These are phyloP conservation scores for Mya arenaria DNA, from an alignment of 1,140 invertebrate species.

Conservation along the genomic window DNA sequence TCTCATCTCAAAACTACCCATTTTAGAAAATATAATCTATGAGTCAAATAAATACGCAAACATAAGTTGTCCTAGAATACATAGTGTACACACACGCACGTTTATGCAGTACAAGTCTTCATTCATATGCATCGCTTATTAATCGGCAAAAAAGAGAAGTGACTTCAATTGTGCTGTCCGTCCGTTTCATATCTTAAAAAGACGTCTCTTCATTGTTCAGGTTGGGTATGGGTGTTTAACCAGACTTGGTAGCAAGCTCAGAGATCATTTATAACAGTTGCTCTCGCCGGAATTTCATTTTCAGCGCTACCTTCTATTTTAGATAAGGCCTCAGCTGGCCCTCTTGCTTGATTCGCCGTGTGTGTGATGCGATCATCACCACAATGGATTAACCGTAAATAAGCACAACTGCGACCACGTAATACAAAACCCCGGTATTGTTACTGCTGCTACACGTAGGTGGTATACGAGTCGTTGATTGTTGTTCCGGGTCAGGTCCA, in stretches of 20 bases:
- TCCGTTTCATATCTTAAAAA: slow-evolving; percentile 28
- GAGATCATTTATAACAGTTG: slow-evolving; percentile 70
- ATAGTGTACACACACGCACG: too few relatives aligned
- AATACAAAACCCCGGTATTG: slow-evolving; percentile 78
- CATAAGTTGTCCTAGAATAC: too few relatives aligned
- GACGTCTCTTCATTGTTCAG: slow-evolving; percentile 30
- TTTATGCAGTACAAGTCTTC: too few relatives aligned
- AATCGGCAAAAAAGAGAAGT: slow-evolving; percentile 1
- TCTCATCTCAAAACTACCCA: too few relatives aligned
- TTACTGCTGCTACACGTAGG: slow-evolving; percentile 69
- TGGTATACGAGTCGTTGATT: slow-evolving; percentile 66
- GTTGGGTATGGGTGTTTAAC: neutral
- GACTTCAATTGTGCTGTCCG: slow-evolving; percentile 18
- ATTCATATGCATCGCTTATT: slow-evolving; percentile 56
- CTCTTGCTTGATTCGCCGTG: slow-evolving; percentile 78
- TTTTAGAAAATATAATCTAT: too few relatives aligned
- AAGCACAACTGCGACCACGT: slow-evolving; percentile 79
- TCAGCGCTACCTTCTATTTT: slow-evolving; percentile 76
- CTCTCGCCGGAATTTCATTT: slow-evolving; percentile 74
- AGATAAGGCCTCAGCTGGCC: slow-evolving; percentile 75
- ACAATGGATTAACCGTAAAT: slow-evolving; percentile 80
- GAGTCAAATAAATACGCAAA: too few relatives aligned
- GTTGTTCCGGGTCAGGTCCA: slow-evolving; percentile 66
- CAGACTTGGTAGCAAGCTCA: slow-evolving; percentile 59
- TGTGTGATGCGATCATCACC: slow-evolving; percentile 80